Evolutionary conservation across 2,113 vertebrate genomes (phyloP).

Genomic region (Rostratula benghalensis): DNA sequence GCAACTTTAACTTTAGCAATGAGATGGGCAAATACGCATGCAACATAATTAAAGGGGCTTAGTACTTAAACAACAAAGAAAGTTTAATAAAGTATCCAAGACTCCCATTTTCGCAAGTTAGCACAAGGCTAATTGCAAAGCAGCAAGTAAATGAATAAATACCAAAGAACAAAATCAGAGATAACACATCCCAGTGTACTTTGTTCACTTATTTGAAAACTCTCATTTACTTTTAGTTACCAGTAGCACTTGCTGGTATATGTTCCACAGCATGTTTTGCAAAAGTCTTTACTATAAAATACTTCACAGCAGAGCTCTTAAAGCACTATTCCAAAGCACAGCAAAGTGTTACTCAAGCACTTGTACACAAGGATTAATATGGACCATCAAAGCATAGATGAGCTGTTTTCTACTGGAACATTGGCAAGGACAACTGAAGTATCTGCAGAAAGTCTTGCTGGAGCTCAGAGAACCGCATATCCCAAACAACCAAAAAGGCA

Average conservation of each 20-base stretch:
- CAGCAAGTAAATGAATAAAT: neutral
- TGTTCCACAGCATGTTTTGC: neutral
- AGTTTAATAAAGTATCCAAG: neutral
- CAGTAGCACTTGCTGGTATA: neutral
- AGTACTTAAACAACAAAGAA: neutral
- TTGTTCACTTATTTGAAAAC: neutral
- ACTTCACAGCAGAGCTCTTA: neutral
- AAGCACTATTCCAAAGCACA: neutral
- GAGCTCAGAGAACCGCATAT: fast-evolving
- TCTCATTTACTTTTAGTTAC: neutral
- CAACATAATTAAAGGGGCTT: neutral
- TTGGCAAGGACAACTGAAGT: neutral
- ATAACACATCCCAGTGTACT: neutral
- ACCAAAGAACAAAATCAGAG: neutral
- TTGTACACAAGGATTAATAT: neutral
- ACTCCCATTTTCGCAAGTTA: neutral
- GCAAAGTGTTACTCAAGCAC: neutral
- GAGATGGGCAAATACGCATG: neutral
- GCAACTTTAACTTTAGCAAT: neutral
- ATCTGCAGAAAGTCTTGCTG: neutral
- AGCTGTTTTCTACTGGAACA: neutral
- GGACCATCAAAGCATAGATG: constrained; percentile 5
- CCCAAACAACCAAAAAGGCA: neutral
- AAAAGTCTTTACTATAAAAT: neutral
- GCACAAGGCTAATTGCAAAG: neutral